Percentiles rank a stretch among this genome's conserved stretches.
Conservation (phyloP, 2,113 vertebrate genomes). For the Mus pahari region DNA sequence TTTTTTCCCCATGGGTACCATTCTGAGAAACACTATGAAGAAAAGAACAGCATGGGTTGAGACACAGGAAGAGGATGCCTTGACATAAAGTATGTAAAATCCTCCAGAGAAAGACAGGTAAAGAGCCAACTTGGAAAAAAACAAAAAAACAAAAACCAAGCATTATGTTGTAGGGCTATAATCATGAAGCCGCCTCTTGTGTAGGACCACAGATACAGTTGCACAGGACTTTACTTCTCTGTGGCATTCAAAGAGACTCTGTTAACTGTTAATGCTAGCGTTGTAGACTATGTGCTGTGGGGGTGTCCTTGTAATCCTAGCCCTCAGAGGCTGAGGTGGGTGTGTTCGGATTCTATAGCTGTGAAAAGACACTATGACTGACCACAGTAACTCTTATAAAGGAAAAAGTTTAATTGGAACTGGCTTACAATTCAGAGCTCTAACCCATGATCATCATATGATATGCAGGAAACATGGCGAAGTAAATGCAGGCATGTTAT, state of each 20-base stretch:
- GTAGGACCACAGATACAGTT: not conserved
- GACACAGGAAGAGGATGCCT: not conserved
- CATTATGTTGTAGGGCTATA: not conserved
- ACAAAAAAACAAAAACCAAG: no score
- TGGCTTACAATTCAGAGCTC: not conserved
- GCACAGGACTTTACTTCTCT: not conserved
- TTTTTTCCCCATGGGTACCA: not conserved
- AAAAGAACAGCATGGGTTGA: not conserved
- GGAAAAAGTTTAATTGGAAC: not conserved
- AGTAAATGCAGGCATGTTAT: not conserved
- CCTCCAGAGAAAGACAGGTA: not conserved
- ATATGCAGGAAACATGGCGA: not conserved
- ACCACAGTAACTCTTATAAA: not conserved
- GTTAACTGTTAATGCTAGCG: not conserved
- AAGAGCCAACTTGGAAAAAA: not conserved
- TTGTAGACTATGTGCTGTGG: not conserved
- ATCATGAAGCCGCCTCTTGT: not conserved
- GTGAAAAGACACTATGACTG: not conserved
- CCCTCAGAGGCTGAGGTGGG: not conserved
- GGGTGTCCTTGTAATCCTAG: not conserved
- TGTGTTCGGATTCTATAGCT: not conserved
- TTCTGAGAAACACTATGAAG: not conserved
- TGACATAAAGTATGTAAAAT: not conserved
- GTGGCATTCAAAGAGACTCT: not conserved
- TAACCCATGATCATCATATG: not conserved